Conservation (phyloP, 2,797 vertebrate genomes). For the Sebastes diaconus region DNA sequence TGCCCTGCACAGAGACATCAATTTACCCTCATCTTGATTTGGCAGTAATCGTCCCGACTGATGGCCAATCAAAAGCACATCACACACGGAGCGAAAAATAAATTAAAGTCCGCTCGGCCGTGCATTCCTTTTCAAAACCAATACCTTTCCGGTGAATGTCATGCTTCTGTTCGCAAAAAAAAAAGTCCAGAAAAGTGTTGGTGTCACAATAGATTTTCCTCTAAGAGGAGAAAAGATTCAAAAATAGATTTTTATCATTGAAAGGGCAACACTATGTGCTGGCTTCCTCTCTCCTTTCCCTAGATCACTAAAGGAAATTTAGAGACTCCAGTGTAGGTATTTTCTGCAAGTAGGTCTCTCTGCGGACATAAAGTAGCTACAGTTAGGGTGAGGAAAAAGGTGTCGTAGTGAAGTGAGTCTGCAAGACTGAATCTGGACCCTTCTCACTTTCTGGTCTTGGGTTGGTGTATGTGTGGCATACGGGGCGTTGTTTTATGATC, state of each 20-base stretch:
- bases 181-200: slow-evolving; percentile 6
- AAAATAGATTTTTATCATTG: slow-evolving; percentile 27
- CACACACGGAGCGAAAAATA: slow-evolving; percentile 35
- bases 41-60: slow-evolving; percentile 44
- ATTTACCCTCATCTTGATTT: slow-evolving; percentile 42
- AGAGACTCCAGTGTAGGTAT: neutral
- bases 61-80: slow-evolving; percentile 59
- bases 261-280: slow-evolving; percentile 26
- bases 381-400: no score
- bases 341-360: no score
- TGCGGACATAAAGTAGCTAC: no score
- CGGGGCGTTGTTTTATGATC: neutral
- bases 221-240: slow-evolving; percentile 3
- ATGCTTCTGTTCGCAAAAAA: neutral
- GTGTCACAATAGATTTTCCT: slow-evolving; percentile 43
- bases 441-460: neutral
- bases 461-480: neutral
- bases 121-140: slow-evolving; percentile 38
- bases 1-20: slow-evolving; percentile 21
- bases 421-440: no score
- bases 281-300: neutral
- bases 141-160: slow-evolving; percentile 23
- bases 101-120: slow-evolving; percentile 44
- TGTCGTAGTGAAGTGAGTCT: no score
- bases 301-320: slow-evolving; percentile 14